These are phyloP conservation scores for honey bee (Apis mellifera) DNA, from an alignment of 1,140 invertebrate genomes.

Conservation along the genomic window Amel_HAv3.1 CM009938.2:3507501-3508000, in stretches of 20 bases:
- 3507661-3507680: background rate
- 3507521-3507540: background rate
- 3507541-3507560: background rate
- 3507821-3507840: background rate
- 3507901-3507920: background rate
- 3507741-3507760: background rate
- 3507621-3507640: too few relatives aligned
- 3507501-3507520: background rate
- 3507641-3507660: too few relatives aligned
- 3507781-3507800: constrained; percentile 10
- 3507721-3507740: background rate
- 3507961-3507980: background rate
- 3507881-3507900: background rate
- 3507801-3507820: background rate
- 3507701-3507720: background rate
- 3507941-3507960: too few relatives aligned
- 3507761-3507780: background rate
- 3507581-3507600: background rate
- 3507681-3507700: background rate
- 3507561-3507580: background rate
- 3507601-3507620: background rate
- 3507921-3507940: background rate
- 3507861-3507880: background rate
- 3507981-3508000: constrained; percentile 31
- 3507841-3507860: background rate